Percentiles rank a stretch among this genome's conserved stretches.
These are phyloP conservation scores for Valencia hispanica DNA, from an alignment of 2,797 vertebrate species.

Conservation along the genomic window DNA sequence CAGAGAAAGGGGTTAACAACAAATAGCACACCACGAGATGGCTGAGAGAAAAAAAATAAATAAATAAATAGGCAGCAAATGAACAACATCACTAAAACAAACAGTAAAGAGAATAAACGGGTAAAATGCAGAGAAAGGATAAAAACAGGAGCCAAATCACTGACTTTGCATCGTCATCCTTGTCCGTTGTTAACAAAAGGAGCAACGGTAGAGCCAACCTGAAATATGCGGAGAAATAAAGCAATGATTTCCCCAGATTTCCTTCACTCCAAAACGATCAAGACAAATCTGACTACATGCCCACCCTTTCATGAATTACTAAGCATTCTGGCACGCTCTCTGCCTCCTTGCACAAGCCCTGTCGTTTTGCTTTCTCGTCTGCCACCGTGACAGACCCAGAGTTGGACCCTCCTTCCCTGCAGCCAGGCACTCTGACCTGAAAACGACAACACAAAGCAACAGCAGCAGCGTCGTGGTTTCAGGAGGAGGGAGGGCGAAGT, in stretches of 20 bases:
- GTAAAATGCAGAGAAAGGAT: neutral
- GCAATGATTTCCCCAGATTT: conserved; percentile 11
- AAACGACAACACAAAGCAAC: conserved; percentile 48
- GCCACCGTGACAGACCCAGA: conserved; percentile 20
- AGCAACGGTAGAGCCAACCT: conserved; percentile 65
- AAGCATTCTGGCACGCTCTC: conserved; percentile 17
- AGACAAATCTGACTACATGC: neutral
- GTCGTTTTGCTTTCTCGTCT: conserved; percentile 3
- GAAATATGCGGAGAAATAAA: conserved; percentile 26
- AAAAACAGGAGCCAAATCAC: conserved; percentile 35
- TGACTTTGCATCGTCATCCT: conserved; percentile 80
- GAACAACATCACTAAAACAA: neutral
- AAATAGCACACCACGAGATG: neutral
- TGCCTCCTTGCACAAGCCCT: conserved; percentile 4
- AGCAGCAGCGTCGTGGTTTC: conserved; percentile 19
- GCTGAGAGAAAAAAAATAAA: neutral
- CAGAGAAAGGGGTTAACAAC: neutral
- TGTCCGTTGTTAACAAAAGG: conserved; percentile 55
- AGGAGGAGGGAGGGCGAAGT: conserved; percentile 6
- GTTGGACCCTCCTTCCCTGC: neutral
- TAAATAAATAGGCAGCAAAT: neutral
- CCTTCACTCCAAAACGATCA: neutral
- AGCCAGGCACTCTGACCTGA: conserved; percentile 39
- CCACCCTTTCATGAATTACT: conserved; percentile 22
- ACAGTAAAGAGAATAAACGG: neutral